Base-by-base conservation (phyloP, 2,888 invertebrate genomes). In the Lutraria lutraria region DNA sequence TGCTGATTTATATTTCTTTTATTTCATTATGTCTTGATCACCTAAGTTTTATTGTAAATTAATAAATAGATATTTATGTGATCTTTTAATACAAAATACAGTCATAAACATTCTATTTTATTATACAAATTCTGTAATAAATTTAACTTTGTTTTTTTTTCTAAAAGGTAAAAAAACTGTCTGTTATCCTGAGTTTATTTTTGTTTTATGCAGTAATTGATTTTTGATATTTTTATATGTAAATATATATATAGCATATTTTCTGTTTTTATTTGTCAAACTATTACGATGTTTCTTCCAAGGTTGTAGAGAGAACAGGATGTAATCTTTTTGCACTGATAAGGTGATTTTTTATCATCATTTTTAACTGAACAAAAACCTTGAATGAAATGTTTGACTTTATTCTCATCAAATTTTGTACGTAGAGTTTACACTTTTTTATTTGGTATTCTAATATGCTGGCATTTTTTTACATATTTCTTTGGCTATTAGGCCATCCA, bases 371-470 rank as follows among this genome's bases (percentile, higher is more conserved):
- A 68, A 68, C 63, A 68, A 68, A 68, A 21, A 4, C n/a, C 8
- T 13, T 4, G 10, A n/a, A 25, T 25, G n/a, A 21, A 21, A n/a
- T 60, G 19, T 60, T 12, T 21, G 19, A 56, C 1, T 56, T 34
- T 79, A 79, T 34, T 34, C 3, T 34, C 43, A 79, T n/a, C n/a
- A 79, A 31, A 79, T 34, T 34, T 34, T 52, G 19, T 79, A 52
- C n/a, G n/a, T 60, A 43, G 60, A 21, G 83, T 53, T 21, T 68
- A 25, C 60, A 60, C n/a, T 25, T 25, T 12, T 43, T 68, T 68
- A 68, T 25, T 25, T 68, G n/a, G 63, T 68, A 68, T 68, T 68
- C 25, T 68, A 25, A n/a, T 68, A 68, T 68, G 63, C 63, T 68
- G 63, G 63, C 25, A 25, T 68, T n/a, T n/a, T 19, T 60, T 60